Evolutionary conservation across 1,140 invertebrate genomes (phyloP).

Genomic region (Eriocheir sinensis): DNA sequence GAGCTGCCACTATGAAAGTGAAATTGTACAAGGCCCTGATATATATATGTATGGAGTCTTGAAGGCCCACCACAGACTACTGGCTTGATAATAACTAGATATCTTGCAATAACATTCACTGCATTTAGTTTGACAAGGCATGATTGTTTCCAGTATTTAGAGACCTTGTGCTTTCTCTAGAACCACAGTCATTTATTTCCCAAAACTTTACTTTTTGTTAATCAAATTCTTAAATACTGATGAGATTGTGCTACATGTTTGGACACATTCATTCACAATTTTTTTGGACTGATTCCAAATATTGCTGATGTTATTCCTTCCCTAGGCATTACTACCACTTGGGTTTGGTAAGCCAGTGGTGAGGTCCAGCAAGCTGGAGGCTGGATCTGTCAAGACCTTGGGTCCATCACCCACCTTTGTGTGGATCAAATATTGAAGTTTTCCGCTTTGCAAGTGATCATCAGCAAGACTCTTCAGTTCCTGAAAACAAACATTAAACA

Average conservation of each 20-base stretch:
- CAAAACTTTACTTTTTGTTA: not conserved
- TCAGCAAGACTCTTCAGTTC: slow-evolving; percentile 40
- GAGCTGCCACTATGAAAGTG: too few relatives aligned
- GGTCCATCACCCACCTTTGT: slow-evolving; percentile 62
- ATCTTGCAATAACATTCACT: too few relatives aligned
- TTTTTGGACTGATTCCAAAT: slow-evolving; percentile 12
- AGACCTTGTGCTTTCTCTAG: too few relatives aligned
- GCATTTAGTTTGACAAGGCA: too few relatives aligned
- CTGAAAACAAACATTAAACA: slow-evolving; percentile 34
- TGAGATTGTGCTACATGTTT: not conserved
- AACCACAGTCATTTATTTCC: too few relatives aligned
- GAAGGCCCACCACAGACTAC: too few relatives aligned
- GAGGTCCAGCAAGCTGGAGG: slow-evolving; percentile 31
- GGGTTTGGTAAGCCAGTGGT: slow-evolving; percentile 52
- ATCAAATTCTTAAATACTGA: not conserved
- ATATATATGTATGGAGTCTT: too few relatives aligned
- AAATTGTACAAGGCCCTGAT: too few relatives aligned
- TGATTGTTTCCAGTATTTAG: too few relatives aligned
- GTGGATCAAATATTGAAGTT: slow-evolving; percentile 56
- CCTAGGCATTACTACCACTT: not conserved
- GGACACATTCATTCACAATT: not conserved
- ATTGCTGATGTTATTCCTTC: not conserved
- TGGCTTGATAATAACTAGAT: too few relatives aligned
- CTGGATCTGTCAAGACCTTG: slow-evolving; percentile 30
- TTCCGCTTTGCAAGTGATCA: slow-evolving; percentile 9